Percentiles rank a stretch among this genome's conserved stretches.
Conservation (phyloP, 2,888 invertebrate species). For the Dryobotodes eremita region DNA sequence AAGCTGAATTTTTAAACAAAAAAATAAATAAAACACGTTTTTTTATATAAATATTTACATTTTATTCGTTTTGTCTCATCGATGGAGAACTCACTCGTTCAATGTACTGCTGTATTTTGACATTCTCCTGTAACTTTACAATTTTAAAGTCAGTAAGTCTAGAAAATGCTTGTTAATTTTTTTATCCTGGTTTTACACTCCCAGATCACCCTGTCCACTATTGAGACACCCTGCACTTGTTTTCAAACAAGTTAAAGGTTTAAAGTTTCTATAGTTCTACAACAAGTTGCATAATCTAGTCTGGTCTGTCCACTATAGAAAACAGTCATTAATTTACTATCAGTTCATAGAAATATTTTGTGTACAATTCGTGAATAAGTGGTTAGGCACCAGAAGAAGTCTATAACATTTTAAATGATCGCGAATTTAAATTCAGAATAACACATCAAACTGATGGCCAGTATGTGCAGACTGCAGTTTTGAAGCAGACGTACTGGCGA, state of each 20-base stretch:
- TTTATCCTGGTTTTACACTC: too few species aligned
- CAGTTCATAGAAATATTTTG: too few species aligned
- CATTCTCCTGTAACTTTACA: conserved; percentile 16
- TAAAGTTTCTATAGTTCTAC: too few species aligned
- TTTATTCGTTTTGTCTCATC: conserved; percentile 78
- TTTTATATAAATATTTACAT: conserved; percentile 86
- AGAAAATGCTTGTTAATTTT: conserved; percentile 1
- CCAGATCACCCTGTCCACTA: too few species aligned
- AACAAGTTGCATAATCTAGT: too few species aligned
- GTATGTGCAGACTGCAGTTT: background rate
- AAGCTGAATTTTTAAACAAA: too few species aligned
- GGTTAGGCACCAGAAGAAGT: too few species aligned
- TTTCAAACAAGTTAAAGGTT: too few species aligned
- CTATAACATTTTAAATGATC: background rate
- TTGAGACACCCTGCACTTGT: background rate
- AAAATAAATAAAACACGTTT: conserved; percentile 74
- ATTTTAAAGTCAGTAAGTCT: conserved; percentile 42
- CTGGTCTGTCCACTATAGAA: too few species aligned
- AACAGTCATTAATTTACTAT: too few species aligned
- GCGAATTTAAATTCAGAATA: background rate
- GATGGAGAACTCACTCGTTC: conserved; percentile 63
- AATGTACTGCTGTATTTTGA: conserved; percentile 68
- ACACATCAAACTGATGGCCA: background rate
- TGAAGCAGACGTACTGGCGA: background rate
- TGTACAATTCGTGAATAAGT: too few species aligned